Percentiles rank a stretch among this genome's conserved stretches.
phyloP scores from a whole-genome alignment of 2,888 invertebrate genomes.

The Crossocerus cetratus region DNA sequence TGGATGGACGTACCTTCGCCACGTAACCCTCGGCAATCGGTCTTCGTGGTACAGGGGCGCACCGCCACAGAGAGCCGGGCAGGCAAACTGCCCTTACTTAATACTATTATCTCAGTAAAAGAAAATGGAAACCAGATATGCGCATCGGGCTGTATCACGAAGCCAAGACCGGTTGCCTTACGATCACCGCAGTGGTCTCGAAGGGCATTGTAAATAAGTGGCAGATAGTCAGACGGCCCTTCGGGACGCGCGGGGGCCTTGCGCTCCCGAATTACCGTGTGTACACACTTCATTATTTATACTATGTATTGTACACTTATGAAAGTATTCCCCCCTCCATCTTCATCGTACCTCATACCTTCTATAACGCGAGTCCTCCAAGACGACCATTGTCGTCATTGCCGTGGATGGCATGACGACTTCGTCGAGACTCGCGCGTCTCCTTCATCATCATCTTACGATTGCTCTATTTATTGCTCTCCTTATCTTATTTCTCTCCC shows the following conservation, averaged over 20 bases:
- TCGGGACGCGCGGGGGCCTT: constrained; percentile 33
- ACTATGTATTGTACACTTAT: constrained; percentile 30
- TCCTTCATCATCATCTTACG: constrained; percentile 20
- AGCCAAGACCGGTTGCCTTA: constrained; percentile 13
- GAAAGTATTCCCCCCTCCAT: constrained; percentile 33
- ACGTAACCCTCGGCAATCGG: constrained; percentile 15
- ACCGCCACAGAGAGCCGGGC: constrained; percentile 9
- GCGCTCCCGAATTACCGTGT: constrained; percentile 39
- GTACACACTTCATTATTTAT: constrained; percentile 46
- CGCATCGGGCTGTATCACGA: constrained; percentile 13
- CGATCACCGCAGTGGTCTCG: constrained; percentile 45
- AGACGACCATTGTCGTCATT: constrained; percentile 34
- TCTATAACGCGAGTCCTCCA: constrained; percentile 13
- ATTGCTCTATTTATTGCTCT: constrained; percentile 44
- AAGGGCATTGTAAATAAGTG: constrained; percentile 59
- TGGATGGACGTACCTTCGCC: constrained; percentile 23
- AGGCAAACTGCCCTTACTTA: too few relatives aligned
- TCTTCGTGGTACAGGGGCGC: constrained; percentile 28
- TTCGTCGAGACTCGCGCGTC: constrained; percentile 28
- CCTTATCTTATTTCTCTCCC: constrained; percentile 21
- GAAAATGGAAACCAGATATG: constrained; percentile 5
- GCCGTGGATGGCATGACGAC: constrained; percentile 23
- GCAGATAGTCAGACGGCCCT: constrained; percentile 55
- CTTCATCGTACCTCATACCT: constrained; percentile 49
- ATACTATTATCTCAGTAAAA: too few relatives aligned